phyloP scores from a whole-genome alignment of 2,113 vertebrate genomes.

The Planiliza haematocheilus region DNA sequence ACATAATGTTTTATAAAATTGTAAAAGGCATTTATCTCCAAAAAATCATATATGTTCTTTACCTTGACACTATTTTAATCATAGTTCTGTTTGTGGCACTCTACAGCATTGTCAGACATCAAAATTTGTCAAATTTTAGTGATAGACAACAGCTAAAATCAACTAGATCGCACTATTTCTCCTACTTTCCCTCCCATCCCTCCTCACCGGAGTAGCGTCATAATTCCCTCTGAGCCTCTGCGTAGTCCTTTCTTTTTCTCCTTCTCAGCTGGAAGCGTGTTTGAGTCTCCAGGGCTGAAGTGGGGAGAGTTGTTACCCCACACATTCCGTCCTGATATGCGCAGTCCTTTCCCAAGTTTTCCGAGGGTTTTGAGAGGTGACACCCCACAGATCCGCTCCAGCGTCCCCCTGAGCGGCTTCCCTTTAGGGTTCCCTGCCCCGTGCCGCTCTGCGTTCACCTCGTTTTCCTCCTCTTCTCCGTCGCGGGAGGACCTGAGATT shows the following conservation, averaged over 20 bases:
- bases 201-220: constrained; percentile 83
- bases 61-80: neutral
- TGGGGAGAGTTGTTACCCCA: constrained; percentile 74
- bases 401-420: constrained; percentile 84
- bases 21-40: too few relatives aligned
- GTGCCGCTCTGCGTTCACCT: constrained; percentile 80
- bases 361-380: constrained; percentile 88
- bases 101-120: neutral
- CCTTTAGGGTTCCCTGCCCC: constrained; percentile 75
- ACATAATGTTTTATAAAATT: too few relatives aligned
- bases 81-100: neutral
- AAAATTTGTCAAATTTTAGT: too few relatives aligned
- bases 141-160: neutral
- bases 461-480: constrained; percentile 83
- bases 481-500: constrained; percentile 72
- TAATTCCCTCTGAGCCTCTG: constrained; percentile 87
- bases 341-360: constrained; percentile 83
- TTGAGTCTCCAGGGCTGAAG: constrained; percentile 77
- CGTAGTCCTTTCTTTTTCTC: constrained; percentile 80
- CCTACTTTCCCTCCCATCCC: constrained; percentile 11
- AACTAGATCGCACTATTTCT: neutral
- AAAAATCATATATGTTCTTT: too few relatives aligned
- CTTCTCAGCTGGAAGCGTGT: constrained; percentile 74
- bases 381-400: constrained; percentile 88
- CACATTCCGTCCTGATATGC: constrained; percentile 80